Evolutionary conservation across 2,797 vertebrate genomes (phyloP).

Genomic region (Anolis apletophallus): DNA sequence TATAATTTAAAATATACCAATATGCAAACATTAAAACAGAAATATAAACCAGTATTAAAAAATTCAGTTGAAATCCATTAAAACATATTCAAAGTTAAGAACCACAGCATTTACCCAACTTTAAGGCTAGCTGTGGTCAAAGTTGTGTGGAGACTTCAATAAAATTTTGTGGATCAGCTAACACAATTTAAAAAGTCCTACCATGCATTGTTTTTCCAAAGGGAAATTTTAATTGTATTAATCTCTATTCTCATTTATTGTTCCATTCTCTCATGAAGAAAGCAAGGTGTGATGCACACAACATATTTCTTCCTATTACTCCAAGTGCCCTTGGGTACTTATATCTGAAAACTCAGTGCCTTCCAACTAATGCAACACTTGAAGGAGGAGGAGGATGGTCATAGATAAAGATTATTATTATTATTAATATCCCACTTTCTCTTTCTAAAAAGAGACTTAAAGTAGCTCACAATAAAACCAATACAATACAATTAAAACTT

Average conservation of each 20-base stretch:
- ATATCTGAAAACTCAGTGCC: neutral
- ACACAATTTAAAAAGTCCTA: conserved; percentile 6
- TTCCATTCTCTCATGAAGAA: neutral
- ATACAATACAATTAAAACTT: too few species aligned
- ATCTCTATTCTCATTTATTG: neutral
- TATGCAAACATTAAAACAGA: too few species aligned
- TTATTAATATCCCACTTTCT: too few species aligned
- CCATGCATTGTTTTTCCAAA: neutral
- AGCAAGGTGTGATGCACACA: neutral
- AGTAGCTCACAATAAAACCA: too few species aligned
- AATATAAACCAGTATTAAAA: too few species aligned
- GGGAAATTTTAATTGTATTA: neutral
- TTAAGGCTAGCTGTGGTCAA: neutral
- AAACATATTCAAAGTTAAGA: too few species aligned
- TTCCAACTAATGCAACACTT: neutral
- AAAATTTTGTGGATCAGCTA: neutral
- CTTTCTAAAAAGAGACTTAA: too few species aligned
- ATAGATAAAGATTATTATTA: neutral
- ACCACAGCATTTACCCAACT: neutral
- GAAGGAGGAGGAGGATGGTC: neutral
- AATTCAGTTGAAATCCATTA: too few species aligned
- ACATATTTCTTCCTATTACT: neutral
- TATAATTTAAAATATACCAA: too few species aligned
- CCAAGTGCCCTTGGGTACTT: neutral
- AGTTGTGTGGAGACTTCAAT: neutral